Conservation (phyloP, 2,888 invertebrate species). For the Ennomos quercinarius region DNA sequence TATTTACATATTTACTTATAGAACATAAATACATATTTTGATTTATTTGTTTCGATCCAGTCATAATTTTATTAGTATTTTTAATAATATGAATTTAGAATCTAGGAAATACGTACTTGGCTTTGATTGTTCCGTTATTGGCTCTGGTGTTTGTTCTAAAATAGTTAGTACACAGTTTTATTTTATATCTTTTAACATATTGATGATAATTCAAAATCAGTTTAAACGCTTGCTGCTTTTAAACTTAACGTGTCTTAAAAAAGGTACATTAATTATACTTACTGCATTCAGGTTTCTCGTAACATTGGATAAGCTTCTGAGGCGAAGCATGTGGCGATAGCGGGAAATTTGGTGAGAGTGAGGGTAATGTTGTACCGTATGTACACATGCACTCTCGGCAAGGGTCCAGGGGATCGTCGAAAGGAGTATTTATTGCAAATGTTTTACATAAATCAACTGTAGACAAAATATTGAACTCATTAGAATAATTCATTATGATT, state of each 20-base stretch:
- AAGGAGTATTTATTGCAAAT: constrained; percentile 54
- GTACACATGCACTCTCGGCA: constrained; percentile 62
- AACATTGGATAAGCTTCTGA: not conserved
- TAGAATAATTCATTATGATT: no score
- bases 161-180: not conserved
- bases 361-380: no score
- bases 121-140: not conserved
- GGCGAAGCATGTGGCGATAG: not conserved
- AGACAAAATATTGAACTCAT: not conserved
- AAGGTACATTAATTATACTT: not conserved
- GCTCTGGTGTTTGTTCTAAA: not conserved
- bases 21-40: no score
- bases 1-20: no score
- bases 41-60: no score
- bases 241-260: no score
- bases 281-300: not conserved
- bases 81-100: no score
- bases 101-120: no score
- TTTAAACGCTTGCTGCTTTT: no score
- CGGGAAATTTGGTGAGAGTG: no score
- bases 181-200: not conserved
- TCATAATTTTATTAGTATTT: no score
- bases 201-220: constrained; percentile 2
- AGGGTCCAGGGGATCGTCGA: constrained; percentile 50
- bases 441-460: constrained; percentile 60